Percentiles rank a stretch among this genome's conserved stretches.
Conservation (phyloP, 2,888 invertebrate species). For the Hyposoter dolosus region DNA sequence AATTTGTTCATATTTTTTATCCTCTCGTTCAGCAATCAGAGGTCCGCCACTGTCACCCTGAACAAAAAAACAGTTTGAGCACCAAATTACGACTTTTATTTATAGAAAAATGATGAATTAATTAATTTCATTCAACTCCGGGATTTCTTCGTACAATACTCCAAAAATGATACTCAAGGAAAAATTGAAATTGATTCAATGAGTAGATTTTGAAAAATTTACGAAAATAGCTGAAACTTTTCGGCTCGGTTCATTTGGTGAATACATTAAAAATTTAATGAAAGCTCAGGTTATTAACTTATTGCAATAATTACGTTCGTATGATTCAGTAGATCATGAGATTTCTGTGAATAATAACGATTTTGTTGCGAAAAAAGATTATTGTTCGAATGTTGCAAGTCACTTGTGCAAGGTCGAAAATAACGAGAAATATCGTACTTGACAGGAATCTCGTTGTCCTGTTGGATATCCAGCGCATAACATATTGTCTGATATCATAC, state of each 20-base stretch:
- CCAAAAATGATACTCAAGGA: no score
- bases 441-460: constrained; percentile 93
- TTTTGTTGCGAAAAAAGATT: not conserved
- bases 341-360: not conserved
- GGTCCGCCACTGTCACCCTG: constrained; percentile 95
- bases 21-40: constrained; percentile 89
- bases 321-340: not conserved
- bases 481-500: constrained; percentile 96
- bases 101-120: not conserved
- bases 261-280: no score
- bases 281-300: not conserved
- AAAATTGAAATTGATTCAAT: no score
- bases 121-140: not conserved
- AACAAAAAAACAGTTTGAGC: constrained; percentile 72
- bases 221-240: no score
- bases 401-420: not conserved
- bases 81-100: not conserved
- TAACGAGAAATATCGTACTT: constrained; percentile 85
- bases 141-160: no score
- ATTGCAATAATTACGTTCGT: not conserved
- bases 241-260: no score
- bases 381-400: not conserved
- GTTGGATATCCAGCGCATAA: constrained; percentile 92
- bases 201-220: no score
- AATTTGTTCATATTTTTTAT: constrained; percentile 92